These are phyloP conservation scores for Holothuria glaberrima DNA, from an alignment of 35 echinoderm and acorn worm genomes.

Conservation along the genomic window DNA sequence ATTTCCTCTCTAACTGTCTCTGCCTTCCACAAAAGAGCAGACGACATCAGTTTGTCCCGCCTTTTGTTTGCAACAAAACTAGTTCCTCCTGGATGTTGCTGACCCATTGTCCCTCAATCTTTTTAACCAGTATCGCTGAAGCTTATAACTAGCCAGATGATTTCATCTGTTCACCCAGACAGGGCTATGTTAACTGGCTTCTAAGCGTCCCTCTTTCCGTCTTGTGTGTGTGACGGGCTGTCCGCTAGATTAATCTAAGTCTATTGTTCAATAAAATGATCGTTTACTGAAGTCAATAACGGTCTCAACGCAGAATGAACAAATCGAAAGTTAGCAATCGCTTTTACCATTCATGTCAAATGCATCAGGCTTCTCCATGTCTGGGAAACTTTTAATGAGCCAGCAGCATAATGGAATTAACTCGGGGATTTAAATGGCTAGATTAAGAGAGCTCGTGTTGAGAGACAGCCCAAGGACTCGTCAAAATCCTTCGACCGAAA, in stretches of 20 bases:
- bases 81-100: slow-evolving; percentile 18
- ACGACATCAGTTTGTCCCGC: slow-evolving; percentile 6
- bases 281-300: slow-evolving; percentile 40
- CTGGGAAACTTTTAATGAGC: slow-evolving; percentile 38
- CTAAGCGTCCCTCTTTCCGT: background rate
- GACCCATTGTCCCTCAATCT: slow-evolving; percentile 5
- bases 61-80: slow-evolving; percentile 33
- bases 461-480: slow-evolving; percentile 18
- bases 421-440: slow-evolving; percentile 24
- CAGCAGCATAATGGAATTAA: slow-evolving; percentile 29
- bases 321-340: slow-evolving; percentile 32
- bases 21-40: background rate
- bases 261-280: slow-evolving; percentile 39
- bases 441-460: slow-evolving; percentile 10
- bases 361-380: slow-evolving; percentile 31
- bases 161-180: slow-evolving; percentile 2
- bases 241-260: slow-evolving; percentile 34
- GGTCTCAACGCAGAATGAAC: slow-evolving; percentile 28
- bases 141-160: background rate
- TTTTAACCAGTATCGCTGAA: slow-evolving; percentile 28
- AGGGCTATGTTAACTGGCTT: slow-evolving; percentile 42
- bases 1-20: background rate
- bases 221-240: slow-evolving; percentile 25
- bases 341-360: slow-evolving; percentile 26
- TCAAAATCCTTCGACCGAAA: slow-evolving; percentile 34